A percentile compares a stretch with the other conserved stretches of the same genome.
Conservation (phyloP, 2,888 invertebrate species). For the Tortricodes alternella region DNA sequence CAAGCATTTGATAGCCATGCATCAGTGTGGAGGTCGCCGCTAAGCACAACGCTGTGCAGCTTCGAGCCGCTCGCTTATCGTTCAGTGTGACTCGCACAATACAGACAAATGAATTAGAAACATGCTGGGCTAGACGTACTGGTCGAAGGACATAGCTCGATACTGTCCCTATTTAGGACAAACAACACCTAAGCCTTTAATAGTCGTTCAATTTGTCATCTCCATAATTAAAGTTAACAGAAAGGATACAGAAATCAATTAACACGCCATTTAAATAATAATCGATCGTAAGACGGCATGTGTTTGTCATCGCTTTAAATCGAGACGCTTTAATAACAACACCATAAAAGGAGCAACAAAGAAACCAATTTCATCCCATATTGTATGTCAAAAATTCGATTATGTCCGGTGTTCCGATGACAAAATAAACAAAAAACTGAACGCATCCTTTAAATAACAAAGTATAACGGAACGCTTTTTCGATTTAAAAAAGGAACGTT, state of each 20-base stretch:
- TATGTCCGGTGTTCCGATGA: constrained; percentile 66
- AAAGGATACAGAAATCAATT: constrained; percentile 24
- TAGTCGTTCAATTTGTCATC: too few species aligned
- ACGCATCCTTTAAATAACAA: constrained; percentile 63
- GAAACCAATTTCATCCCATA: constrained; percentile 75
- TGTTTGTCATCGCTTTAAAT: constrained; percentile 33
- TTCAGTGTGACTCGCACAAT: too few species aligned
- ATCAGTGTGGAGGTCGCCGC: too few species aligned
- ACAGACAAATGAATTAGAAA: too few species aligned
- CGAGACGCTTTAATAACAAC: constrained; percentile 53
- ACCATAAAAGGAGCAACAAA: constrained; percentile 66
- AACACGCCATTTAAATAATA: constrained; percentile 28
- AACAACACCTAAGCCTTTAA: too few species aligned
- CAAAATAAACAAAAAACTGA: constrained; percentile 55
- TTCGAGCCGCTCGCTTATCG: too few species aligned
- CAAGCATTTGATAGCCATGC: too few species aligned
- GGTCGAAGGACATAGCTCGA: background rate
- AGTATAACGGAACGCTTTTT: constrained; percentile 68
- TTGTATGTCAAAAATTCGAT: constrained; percentile 80
- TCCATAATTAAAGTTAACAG: background rate
- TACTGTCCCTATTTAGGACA: too few species aligned
- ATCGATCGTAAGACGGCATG: constrained; percentile 23
- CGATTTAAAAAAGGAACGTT: constrained; percentile 57
- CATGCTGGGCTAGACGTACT: too few species aligned
- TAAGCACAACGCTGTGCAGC: too few species aligned